phyloP scores from a whole-genome alignment of 2,797 vertebrate species.

The Myripristis jacobus region DNA sequence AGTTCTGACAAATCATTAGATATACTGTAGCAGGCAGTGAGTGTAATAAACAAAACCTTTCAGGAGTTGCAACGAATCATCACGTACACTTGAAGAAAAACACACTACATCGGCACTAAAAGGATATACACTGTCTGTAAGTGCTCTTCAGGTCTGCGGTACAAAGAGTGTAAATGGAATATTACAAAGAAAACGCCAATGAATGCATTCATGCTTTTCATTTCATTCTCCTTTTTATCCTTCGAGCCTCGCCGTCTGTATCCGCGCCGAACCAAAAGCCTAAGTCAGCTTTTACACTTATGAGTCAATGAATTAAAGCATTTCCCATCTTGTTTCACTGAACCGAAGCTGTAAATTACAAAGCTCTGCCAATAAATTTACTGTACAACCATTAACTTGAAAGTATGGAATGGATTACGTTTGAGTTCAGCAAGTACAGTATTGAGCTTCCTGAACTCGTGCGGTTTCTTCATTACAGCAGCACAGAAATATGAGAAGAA shows the following conservation, averaged over 20 bases:
- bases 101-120: slow-evolving; percentile 37
- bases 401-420: slow-evolving; percentile 45
- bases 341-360: slow-evolving; percentile 58
- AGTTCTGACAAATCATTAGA: slow-evolving; percentile 35
- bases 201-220: slow-evolving; percentile 49
- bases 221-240: slow-evolving; percentile 36
- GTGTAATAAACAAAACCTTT: slow-evolving; percentile 43
- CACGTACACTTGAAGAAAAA: slow-evolving; percentile 1
- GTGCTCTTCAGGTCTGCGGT: slow-evolving; percentile 2
- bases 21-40: slow-evolving; percentile 26
- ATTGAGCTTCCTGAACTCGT: slow-evolving; percentile 62
- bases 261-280: slow-evolving; percentile 46
- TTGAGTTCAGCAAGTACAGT: slow-evolving; percentile 72
- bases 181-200: slow-evolving; percentile 42
- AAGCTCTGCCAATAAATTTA: slow-evolving; percentile 55
- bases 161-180: slow-evolving; percentile 11
- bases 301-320: slow-evolving; percentile 45
- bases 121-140: slow-evolving; percentile 41
- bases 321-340: slow-evolving; percentile 48
- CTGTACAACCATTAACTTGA: slow-evolving; percentile 48
- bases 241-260: slow-evolving; percentile 15
- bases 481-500: slow-evolving; percentile 77
- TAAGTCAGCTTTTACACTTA: slow-evolving; percentile 27
- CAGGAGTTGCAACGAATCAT: slow-evolving; percentile 44
- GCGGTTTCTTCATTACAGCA: slow-evolving; percentile 72